Evolutionary conservation across 2,797 vertebrate genomes (phyloP).

Genomic region (Sebastes reedi): DNA sequence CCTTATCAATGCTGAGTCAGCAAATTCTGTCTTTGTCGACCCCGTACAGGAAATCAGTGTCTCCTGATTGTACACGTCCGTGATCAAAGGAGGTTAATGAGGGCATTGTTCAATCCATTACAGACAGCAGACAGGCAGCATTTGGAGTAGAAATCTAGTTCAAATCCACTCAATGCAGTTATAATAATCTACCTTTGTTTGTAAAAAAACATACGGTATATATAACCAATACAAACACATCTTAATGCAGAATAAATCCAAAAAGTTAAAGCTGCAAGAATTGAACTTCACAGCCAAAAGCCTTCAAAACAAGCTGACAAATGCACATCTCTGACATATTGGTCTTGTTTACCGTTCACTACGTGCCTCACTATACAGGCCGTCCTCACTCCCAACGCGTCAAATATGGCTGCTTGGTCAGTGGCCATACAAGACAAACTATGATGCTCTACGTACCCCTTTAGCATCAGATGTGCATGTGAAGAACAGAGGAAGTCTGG

Average conservation of each 20-base stretch:
- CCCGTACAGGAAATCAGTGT: conserved; percentile 17
- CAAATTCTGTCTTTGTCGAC: background rate
- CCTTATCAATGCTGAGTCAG: conserved; percentile 12
- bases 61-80: conserved; percentile 3
- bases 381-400: too few relatives aligned
- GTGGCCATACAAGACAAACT: too few relatives aligned
- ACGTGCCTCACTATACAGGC: background rate
- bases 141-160: background rate
- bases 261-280: background rate
- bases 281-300: background rate
- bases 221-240: background rate
- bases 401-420: too few relatives aligned
- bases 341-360: background rate
- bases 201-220: background rate
- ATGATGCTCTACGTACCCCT: too few relatives aligned
- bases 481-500: too few relatives aligned
- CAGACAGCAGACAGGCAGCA: background rate
- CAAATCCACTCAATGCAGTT: background rate
- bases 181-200: background rate
- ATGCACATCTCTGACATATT: background rate
- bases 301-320: background rate
- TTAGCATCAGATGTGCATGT: too few relatives aligned
- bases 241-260: background rate
- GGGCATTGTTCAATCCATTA: conserved; percentile 9
- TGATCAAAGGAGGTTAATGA: conserved; percentile 42